Base-by-base conservation (phyloP, 2,888 invertebrate genomes). In the Diplazon laetatorius region DNA sequence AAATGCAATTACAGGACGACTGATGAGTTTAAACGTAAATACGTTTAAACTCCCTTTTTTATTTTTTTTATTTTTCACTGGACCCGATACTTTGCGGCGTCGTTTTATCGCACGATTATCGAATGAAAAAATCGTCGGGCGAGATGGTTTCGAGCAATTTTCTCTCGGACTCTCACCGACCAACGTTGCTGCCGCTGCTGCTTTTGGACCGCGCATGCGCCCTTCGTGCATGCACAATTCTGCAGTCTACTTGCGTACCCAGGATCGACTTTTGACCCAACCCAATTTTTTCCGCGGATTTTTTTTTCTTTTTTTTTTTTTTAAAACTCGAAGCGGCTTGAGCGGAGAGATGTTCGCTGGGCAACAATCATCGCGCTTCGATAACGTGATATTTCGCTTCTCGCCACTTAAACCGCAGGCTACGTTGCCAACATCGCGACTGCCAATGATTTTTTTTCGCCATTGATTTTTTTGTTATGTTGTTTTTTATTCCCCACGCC, bases 71-170 rank as follows among this genome's bases (percentile, higher is more conserved):
- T 20, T 70, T 68, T 52, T 48, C 25, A 74, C 78, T 30, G 25
- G 81, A 85, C 62, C 78, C 78, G 79, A 81, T 83, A 85, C 77
- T 82, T 82, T 80, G 68, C 78, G 65, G 69, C 78, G 59, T 46
- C 65, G 59, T 77, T 82, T 81, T 76, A 83, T 84, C 78, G 55
- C 52, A 39, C 81, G 69, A 84, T 84, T 84, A 82, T 68, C 63
- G 76, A 22, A 25, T 55, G 37, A 16, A 16, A 35, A 57, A 20
- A 25, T 30, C 2, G 30, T 30, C 30, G 42, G 66, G 44, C 16
- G 68, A 10, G 37, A 69, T 30, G 25, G 30, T 59, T 10, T 69
- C 35, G 42, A 39, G 70, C 65, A 70, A 76, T 76, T 76, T 76
- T 70, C 63, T 65, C 68, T 52, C 9, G 37, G 25, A 18, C 6